Percentiles rank a stretch among this genome's conserved stretches.
These are phyloP conservation scores for Oceanodroma leucorhoa DNA, from an alignment of 2,797 vertebrate genomes.

Conservation along the genomic window DNA sequence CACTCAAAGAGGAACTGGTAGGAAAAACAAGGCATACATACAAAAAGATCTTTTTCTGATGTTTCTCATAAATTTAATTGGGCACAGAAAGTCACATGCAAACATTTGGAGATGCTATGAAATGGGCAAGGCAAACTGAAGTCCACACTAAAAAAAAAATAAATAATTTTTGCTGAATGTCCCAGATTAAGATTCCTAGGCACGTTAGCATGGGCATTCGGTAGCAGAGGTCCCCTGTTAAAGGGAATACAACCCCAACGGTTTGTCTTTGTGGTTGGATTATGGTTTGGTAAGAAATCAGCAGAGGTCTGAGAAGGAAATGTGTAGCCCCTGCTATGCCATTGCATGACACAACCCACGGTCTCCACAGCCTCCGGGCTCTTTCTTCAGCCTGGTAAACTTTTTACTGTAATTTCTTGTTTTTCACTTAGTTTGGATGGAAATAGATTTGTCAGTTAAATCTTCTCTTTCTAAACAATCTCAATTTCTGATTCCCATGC, in stretches of 20 bases:
- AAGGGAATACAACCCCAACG: not conserved
- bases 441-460: not conserved
- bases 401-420: not conserved
- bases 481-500: not conserved
- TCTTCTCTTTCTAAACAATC: not conserved
- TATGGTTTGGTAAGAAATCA: not conserved
- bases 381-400: not conserved
- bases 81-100: not conserved
- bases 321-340: fast-evolving
- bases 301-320: not conserved
- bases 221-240: not conserved
- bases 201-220: not conserved
- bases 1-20: not conserved
- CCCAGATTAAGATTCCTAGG: not conserved
- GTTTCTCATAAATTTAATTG: not conserved
- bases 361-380: not conserved
- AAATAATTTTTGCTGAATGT: not conserved
- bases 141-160: not conserved
- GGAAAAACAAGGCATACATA: not conserved
- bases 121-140: not conserved
- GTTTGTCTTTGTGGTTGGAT: not conserved
- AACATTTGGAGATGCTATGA: not conserved
- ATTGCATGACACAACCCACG: not conserved
- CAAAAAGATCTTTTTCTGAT: not conserved
- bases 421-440: not conserved